Base-by-base conservation (phyloP, 2,888 invertebrate species). In the Platypus cylindrus region DNA sequence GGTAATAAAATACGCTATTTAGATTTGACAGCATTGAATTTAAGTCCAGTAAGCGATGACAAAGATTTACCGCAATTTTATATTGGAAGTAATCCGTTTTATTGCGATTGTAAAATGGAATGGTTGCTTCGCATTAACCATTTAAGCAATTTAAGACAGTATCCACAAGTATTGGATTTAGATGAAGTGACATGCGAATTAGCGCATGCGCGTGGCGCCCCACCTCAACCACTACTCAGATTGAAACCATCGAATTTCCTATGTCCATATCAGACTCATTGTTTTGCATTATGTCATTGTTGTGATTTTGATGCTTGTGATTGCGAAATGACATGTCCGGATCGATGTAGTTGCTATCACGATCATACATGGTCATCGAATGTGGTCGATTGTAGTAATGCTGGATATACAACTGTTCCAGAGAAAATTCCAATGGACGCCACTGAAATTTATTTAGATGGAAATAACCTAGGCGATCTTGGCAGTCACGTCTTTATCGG, bases 231-330 rank as follows among this genome's bases (percentile, higher is more conserved):
- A 17, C 60, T 81, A 45, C 65, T 78, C 28, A 76, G 76, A 58
- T 66, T 80, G 45, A 74, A 74, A 53, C 68, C 79, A 32, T 75
- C 78, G 42, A 78, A 84, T 62, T 84, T 85, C 63, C 68, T 86
- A 48, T 86, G 85, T 60, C 74, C 75, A 47, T 85, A 85, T 63
- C 75, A 78, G 53, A 74, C 78, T 42, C 82, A 84, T 60, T 87
- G 87, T 65, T 85, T 84, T 63, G 75, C 83, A 36, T 64, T 83
- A 43, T 87, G 89, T 62, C 82, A 84, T 63, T 89, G 87, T 65
- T 89, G 87, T 65, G 84, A 85, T 58, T 87, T 81, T 67, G 84
- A 84, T 61, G 83, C 83, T 44, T 89, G 87, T 65, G 87, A 89
- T 65, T 87, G 87, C 63, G 81, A 85, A 69, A 86, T 85, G 80